Base-by-base conservation (phyloP, 2,888 invertebrate genomes). In the Eurytoma californica region DNA sequence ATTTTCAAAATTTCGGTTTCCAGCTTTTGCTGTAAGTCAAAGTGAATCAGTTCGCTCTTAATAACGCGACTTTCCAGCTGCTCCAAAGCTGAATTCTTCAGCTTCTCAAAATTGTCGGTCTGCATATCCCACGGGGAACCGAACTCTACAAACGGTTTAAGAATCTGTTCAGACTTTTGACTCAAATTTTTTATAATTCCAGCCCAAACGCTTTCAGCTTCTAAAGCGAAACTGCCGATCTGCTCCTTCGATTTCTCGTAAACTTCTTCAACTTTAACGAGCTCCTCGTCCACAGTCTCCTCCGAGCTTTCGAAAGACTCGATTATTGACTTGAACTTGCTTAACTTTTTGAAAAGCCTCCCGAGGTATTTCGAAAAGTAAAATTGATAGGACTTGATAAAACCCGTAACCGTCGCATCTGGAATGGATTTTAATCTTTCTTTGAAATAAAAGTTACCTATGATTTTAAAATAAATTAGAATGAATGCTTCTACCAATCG, bases 361-460 rank as follows among this genome's bases (percentile, higher is more conserved):
- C 77, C 77, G 0, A 63, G 75, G 28, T 72, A 30, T 61, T 63
- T 82, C 49, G 77, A 65, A 53, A 81, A 66, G 60, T 68, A 72
- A 12, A 49, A 77, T 49, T 79, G 73, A 57, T 81, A 84, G 9
- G 82, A 78, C 9, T 72, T 72, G 2, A 82, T 79, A 49, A 83
- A 77, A 53, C 58, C 72, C 1, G 14, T 60, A 4, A 82, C 76
- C 13, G 76, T 61, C 2, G 53, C 53, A 67, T 81, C 82, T 58
- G 20, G 57, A 72, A 78, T 24, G 3, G 7, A 60, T 57, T n/a
- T 3, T 18, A 20, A 18, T 51, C 2, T 4, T 60, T 60, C 0
- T 60, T 1, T 24, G 14, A 13, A 0, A 58, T 20, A 13, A 14
- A 58, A 58, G 24, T 24, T 16, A 5, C 14, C 14, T 28, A 14